Percentiles rank a stretch among this genome's conserved stretches.
Evolutionary conservation across 2,888 invertebrate species (phyloP).

Genomic region (Apoda limacodes): DNA sequence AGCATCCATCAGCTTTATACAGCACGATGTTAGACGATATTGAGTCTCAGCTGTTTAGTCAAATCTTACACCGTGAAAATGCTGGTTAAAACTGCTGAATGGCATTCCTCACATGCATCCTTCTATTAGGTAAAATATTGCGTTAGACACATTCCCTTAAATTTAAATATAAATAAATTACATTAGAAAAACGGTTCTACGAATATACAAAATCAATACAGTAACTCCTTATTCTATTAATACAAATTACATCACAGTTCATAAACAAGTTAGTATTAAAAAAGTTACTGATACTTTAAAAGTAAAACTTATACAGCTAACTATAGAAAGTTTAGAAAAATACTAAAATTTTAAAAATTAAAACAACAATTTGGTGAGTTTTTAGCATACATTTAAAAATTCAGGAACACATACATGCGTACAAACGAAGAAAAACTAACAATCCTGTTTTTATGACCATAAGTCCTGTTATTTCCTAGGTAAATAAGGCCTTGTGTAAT

Average conservation of each 20-base stretch:
- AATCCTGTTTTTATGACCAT: too few species aligned
- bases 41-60: too few species aligned
- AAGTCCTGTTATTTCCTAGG: too few species aligned
- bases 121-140: too few species aligned
- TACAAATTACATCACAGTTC: slow-evolving; percentile 70
- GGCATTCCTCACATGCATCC: too few species aligned
- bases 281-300: slow-evolving; percentile 53
- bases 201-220: slow-evolving; percentile 69
- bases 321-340: slow-evolving; percentile 35
- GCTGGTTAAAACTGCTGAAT: too few species aligned
- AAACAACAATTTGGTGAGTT: slow-evolving; percentile 61
- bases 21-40: too few species aligned
- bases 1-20: too few species aligned
- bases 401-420: slow-evolving; percentile 56
- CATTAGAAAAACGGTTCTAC: slow-evolving; percentile 62
- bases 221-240: slow-evolving; percentile 56
- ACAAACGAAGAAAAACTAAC: slow-evolving; percentile 26
- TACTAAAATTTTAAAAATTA: slow-evolving; percentile 39
- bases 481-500: too few species aligned
- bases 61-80: too few species aligned
- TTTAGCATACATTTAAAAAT: slow-evolving; percentile 44
- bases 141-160: slow-evolving; percentile 44
- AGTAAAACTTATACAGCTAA: slow-evolving; percentile 40
- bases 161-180: slow-evolving; percentile 62
- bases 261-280: slow-evolving; percentile 62